Base-by-base conservation (phyloP, 2,888 invertebrate genomes). In the Fragum fragum region DNA sequence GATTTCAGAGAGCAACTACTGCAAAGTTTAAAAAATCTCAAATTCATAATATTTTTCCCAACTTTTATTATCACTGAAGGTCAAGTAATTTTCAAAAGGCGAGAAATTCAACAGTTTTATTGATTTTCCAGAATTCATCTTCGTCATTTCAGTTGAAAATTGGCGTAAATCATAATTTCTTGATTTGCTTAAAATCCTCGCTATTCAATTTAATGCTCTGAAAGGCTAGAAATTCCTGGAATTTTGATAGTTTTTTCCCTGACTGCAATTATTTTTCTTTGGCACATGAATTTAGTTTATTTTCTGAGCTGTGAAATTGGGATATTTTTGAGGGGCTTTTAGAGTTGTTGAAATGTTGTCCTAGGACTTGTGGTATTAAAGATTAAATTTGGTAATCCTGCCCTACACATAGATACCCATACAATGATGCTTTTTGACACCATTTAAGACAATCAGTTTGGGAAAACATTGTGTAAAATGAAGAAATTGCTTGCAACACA, bases 91-190 rank as follows among this genome's bases (percentile, higher is more conserved):
- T 47, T 5, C 16, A 47, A 47, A 47, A 47, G 14, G 47, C 16
- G 47, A 47, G 47, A 47, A 47, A 57, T 26, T 28, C 57, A 57
- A 57, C 57, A 57, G 57, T 57, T 57, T 28, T 5, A 66, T 66
- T 42, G 66, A 66, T 66, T 66, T 66, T 66, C 66, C 11, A 52
- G 11, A 70, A 70, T 70, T 53, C 53, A 70, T 66, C 66, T 36
- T 66, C 66, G 23, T 36, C 66, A 42, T 36, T 66, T 66, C 66
- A 66, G 66, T 66, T 26, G 42, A 66, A 66, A 66, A 66, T 66
- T 66, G 66, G 23, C 42, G 66, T 66, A 66, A 66, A 66, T 53
- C 70, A 70, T 70, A 70, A 53, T 70, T 70, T 52, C 70, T 53
- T 66, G 42, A 66, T 66, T 42, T 66, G 21, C 66, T 39, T 66